A percentile compares a stretch with the other conserved stretches of the same genome.
Evolutionary conservation across 2,113 vertebrate species (phyloP).

Genomic region (Spheniscus mendiculus): DNA sequence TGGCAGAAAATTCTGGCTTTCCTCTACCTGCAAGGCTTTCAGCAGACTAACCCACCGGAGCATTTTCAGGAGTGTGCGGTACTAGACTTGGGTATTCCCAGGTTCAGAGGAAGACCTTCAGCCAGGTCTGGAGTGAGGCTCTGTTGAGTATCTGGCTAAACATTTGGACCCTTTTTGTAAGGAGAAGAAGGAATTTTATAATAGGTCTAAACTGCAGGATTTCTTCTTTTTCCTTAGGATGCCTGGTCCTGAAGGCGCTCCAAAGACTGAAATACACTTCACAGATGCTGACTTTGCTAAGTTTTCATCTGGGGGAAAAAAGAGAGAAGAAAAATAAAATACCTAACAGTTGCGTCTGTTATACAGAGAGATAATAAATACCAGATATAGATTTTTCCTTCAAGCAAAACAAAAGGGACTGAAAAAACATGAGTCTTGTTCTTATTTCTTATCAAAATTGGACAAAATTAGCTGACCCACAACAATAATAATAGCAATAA

Average conservation of each 20-base stretch:
- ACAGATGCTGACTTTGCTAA: neutral
- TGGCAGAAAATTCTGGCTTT: neutral
- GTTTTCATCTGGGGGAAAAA: neutral
- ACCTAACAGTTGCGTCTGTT: neutral
- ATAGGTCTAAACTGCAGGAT: neutral
- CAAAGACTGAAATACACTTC: neutral
- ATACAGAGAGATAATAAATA: neutral
- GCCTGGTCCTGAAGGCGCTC: neutral
- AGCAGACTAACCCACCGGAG: neutral
- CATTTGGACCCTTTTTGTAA: neutral
- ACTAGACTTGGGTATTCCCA: neutral
- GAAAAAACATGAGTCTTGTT: neutral
- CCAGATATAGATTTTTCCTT: neutral
- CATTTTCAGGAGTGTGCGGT: neutral
- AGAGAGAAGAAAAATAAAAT: neutral
- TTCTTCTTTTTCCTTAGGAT: neutral
- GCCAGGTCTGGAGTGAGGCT: neutral
- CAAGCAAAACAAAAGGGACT: neutral
- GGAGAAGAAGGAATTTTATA: conserved; percentile 1
- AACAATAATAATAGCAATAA: neutral
- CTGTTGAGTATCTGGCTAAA: neutral
- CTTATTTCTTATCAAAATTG: neutral
- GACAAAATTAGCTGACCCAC: neutral
- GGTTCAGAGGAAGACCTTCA: neutral
- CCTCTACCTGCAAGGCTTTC: neutral